Conservation (phyloP, 2,888 invertebrate species). For the Nycteola revayana region DNA sequence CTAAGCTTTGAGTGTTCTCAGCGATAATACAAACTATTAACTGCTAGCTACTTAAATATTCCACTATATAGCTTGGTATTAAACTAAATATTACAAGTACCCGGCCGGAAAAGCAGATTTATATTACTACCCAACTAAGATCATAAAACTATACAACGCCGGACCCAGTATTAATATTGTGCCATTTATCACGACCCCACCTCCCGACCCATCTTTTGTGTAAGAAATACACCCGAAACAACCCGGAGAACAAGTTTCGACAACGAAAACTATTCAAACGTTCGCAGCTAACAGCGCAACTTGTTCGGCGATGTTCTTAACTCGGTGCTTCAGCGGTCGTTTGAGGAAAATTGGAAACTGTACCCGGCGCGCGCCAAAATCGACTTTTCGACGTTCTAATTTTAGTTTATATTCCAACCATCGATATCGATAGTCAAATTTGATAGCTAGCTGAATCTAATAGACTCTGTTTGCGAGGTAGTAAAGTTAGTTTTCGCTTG, state of each 20-base stretch:
- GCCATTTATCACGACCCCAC: conserved; percentile 74
- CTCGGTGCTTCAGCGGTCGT: conserved; percentile 75
- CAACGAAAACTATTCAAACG: conserved; percentile 74
- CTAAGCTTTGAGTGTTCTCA: conserved; percentile 10
- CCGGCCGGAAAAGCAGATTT: conserved; percentile 74
- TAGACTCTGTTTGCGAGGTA: conserved; percentile 41
- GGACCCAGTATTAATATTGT: conserved; percentile 74
- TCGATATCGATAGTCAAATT: conserved; percentile 41
- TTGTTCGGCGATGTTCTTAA: conserved; percentile 76
- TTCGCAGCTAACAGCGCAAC: conserved; percentile 73
- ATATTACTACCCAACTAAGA: conserved; percentile 79
- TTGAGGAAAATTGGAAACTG: conserved; percentile 76
- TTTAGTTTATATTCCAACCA: conserved; percentile 43
- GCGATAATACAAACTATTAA: conserved; percentile 31
- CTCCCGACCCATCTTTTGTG: conserved; percentile 72
- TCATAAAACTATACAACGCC: conserved; percentile 79
- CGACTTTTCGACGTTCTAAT: conserved; percentile 30
- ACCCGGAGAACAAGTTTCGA: conserved; percentile 72
- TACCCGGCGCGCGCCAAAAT: conserved; percentile 34
- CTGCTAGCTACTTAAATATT: conserved; percentile 23
- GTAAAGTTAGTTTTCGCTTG: conserved; percentile 53
- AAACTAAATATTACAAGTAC: conserved; percentile 52
- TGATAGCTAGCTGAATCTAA: conserved; percentile 23
- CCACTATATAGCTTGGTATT: conserved; percentile 31
- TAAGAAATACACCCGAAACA: conserved; percentile 76